Percentiles rank a stretch among this genome's conserved stretches.
phyloP scores from a whole-genome alignment of 2,797 vertebrate genomes.

The Morus bassanus region DNA sequence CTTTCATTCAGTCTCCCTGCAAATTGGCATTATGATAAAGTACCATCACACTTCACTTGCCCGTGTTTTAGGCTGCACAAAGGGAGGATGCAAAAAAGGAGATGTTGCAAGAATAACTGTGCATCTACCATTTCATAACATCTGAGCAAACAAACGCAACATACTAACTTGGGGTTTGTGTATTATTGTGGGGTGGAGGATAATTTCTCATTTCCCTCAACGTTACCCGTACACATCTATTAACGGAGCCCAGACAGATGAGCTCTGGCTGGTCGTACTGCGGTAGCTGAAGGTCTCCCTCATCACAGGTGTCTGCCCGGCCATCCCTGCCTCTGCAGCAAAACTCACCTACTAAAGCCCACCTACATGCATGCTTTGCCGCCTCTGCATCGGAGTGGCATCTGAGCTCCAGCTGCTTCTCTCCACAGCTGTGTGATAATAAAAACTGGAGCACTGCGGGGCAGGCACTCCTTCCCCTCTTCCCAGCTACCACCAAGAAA shows the following conservation, averaged over 20 bases:
- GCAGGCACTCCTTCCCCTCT: background rate
- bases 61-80: background rate
- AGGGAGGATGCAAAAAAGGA: background rate
- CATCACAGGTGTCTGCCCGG: background rate
- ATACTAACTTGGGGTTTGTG: background rate
- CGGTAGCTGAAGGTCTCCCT: background rate
- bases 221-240: background rate
- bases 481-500: background rate
- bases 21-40: background rate
- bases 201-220: background rate
- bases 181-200: background rate
- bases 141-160: background rate
- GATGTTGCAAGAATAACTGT: background rate
- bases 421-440: background rate
- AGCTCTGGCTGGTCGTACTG: background rate
- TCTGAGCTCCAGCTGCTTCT: background rate
- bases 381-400: background rate
- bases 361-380: background rate
- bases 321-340: background rate
- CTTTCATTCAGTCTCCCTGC: background rate
- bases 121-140: background rate
- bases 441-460: background rate
- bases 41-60: background rate
- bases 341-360: background rate
- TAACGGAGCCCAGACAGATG: background rate